Percentiles rank a stretch among this genome's conserved stretches.
phyloP scores from a whole-genome alignment of 2,113 vertebrate species.

The Calypte anna region DNA sequence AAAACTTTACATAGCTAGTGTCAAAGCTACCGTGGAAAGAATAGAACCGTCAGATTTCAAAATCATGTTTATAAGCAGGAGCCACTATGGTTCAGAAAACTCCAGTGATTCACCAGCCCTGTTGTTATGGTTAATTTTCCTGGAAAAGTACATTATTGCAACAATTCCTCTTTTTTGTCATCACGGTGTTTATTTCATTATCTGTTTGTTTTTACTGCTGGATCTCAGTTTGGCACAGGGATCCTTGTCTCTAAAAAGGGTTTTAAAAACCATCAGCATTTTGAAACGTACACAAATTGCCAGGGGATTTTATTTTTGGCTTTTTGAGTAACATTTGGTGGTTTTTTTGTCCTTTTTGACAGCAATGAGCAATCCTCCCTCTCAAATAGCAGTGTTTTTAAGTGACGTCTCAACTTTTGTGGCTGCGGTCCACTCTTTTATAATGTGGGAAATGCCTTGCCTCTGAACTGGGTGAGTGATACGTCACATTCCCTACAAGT shows the following conservation, averaged over 20 bases:
- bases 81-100: conserved; percentile 14
- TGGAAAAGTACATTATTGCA: conserved; percentile 66
- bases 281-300: conserved; percentile 50
- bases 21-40: conserved; percentile 2
- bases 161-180: background rate
- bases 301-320: conserved; percentile 38
- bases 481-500: background rate
- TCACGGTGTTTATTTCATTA: conserved; percentile 43
- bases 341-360: conserved; percentile 3
- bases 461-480: conserved; percentile 29
- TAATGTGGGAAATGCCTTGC: conserved; percentile 60
- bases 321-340: background rate
- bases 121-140: conserved; percentile 47
- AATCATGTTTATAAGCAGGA: conserved; percentile 41
- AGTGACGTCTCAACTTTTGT: conserved; percentile 3
- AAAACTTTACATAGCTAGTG: background rate
- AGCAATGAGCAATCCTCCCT: conserved; percentile 10
- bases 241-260: background rate
- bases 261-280: conserved; percentile 56
- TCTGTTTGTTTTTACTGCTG: conserved; percentile 64
- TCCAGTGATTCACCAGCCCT: conserved; percentile 60
- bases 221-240: conserved; percentile 21
- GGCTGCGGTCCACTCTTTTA: background rate
- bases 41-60: conserved; percentile 7
- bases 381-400: conserved; percentile 3